Percentiles rank a stretch among this genome's conserved stretches.
Conservation (phyloP, 23 tunicate genomes). For the Styela plicata region DNA sequence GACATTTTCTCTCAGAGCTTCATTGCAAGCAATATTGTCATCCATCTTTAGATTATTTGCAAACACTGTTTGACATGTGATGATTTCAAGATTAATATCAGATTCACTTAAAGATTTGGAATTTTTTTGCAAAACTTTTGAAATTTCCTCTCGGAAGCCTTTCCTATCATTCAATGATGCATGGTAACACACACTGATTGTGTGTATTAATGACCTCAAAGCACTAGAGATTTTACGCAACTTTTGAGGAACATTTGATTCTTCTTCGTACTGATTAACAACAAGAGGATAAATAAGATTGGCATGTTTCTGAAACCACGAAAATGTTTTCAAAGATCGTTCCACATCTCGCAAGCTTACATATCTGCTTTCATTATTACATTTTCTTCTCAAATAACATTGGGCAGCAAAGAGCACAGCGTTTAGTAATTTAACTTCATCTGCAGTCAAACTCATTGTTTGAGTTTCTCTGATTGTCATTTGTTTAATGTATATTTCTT, state of each 20-base stretch:
- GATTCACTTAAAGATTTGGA: neutral
- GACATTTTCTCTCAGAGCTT: constrained; percentile 62
- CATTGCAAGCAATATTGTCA: constrained; percentile 51
- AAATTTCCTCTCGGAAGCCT: constrained; percentile 29
- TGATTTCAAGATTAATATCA: constrained; percentile 16
- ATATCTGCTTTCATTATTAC: constrained; percentile 51
- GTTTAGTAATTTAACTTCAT: constrained; percentile 11
- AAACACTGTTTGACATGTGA: constrained; percentile 54
- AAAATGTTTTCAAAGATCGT: constrained; percentile 45
- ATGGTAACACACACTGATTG: constrained; percentile 76
- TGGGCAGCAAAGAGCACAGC: constrained; percentile 52
- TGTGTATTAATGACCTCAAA: constrained; percentile 29
- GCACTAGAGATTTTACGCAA: neutral
- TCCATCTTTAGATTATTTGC: constrained; percentile 29
- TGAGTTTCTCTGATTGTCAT: constrained; percentile 30
- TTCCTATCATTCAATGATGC: constrained; percentile 50
- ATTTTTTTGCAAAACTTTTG: neutral
- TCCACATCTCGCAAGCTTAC: constrained; percentile 89
- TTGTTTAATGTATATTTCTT: constrained; percentile 59
- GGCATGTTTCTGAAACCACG: constrained; percentile 49
- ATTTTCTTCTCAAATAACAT: constrained; percentile 36
- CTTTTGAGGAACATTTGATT: neutral
- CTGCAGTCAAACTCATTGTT: neutral
- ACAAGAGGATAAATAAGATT: constrained; percentile 26
- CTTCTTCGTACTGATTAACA: neutral